Percentiles rank a stretch among this genome's conserved stretches.
Conservation (phyloP, 1,140 invertebrate genomes). For the Tetragnatha versicolor region DNA sequence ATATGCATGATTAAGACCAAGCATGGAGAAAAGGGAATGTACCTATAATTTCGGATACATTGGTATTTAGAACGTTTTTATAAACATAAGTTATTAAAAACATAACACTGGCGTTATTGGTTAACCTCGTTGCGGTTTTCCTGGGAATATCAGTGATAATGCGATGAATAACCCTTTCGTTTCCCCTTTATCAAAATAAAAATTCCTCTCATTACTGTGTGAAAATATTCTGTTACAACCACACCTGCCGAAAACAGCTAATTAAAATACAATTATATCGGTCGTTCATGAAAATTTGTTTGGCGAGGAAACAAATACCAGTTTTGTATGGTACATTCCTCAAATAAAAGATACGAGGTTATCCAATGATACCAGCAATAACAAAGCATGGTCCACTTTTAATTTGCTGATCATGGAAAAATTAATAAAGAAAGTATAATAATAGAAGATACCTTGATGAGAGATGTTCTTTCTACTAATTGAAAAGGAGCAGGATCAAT, state of each 20-base stretch:
- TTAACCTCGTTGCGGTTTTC: no score
- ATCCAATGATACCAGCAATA: not conserved
- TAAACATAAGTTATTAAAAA: no score
- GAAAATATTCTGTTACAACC: not conserved
- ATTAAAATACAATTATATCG: no score
- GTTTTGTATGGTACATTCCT: not conserved
- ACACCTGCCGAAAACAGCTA: not conserved
- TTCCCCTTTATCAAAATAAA: not conserved
- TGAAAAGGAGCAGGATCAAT: slow-evolving; percentile 99
- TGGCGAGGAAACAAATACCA: not conserved
- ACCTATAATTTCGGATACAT: no score
- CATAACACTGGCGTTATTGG: no score
- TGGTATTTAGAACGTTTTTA: no score
- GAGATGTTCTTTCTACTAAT: slow-evolving; percentile 91
- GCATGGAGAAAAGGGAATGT: slow-evolving; percentile 95
- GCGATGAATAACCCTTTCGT: no score
- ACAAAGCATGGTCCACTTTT: not conserved
- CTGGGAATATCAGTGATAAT: no score
- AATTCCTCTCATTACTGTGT: no score
- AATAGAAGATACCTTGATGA: slow-evolving; percentile 88
- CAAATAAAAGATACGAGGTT: not conserved
- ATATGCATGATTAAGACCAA: slow-evolving; percentile 96
- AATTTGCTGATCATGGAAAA: not conserved
- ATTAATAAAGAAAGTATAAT: not conserved
- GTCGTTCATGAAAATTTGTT: no score